These are phyloP conservation scores for Hassar affinis DNA, from an alignment of 2,113 vertebrate genomes.

Conservation along the genomic window DNA sequence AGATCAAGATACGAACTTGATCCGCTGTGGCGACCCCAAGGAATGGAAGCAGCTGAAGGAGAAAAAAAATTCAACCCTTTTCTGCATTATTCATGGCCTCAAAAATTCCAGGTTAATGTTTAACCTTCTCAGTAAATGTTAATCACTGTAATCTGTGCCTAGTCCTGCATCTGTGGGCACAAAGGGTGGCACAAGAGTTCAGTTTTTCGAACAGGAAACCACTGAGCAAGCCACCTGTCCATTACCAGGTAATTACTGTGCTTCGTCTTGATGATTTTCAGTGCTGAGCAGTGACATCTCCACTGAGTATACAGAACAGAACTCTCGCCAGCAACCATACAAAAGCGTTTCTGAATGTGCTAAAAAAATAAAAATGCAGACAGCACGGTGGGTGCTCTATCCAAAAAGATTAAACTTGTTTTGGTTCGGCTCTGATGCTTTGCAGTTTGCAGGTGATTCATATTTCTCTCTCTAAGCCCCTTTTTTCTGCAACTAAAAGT, in stretches of 20 bases:
- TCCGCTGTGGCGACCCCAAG: too few species aligned
- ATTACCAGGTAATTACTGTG: conserved; percentile 43
- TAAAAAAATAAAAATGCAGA: background rate
- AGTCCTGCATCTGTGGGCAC: conserved; percentile 22
- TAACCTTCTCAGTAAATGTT: conserved; percentile 4
- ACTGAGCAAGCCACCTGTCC: conserved; percentile 51
- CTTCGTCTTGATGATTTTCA: conserved; percentile 37
- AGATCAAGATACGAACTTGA: too few species aligned
- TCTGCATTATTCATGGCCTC: background rate
- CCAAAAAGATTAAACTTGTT: background rate
- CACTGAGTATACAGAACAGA: background rate
- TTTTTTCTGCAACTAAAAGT: background rate
- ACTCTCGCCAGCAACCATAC: conserved; percentile 10
- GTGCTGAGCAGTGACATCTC: conserved; percentile 24
- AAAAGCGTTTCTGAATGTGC: background rate
- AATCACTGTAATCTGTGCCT: conserved; percentile 29
- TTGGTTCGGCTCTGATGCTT: background rate
- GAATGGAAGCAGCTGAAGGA: too few species aligned
- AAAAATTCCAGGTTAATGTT: conserved; percentile 11
- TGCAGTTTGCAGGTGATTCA: conserved; percentile 14
- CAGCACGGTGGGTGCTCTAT: background rate
- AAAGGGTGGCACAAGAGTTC: conserved; percentile 21
- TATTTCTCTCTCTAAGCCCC: conserved; percentile 12
- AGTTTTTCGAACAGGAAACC: conserved; percentile 46
- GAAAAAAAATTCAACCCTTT: background rate